A percentile compares a stretch with the other conserved stretches of the same genome.
Conservation (phyloP, 1,140 invertebrate genomes). For the Spodoptera frugiperda region DNA sequence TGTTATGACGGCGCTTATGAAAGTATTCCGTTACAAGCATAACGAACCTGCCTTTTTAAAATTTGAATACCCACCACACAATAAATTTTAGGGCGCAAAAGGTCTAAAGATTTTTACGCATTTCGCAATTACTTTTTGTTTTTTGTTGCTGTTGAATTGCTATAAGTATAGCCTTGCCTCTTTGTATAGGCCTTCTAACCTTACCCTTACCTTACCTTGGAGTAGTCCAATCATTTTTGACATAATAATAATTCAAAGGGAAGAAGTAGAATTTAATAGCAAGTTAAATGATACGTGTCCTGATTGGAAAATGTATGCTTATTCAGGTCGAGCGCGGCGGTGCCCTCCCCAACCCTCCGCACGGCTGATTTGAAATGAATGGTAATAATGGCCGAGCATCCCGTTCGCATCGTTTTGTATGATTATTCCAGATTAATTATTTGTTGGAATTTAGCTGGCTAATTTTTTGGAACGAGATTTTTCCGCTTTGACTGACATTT, state of each 20-base stretch:
- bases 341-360: slow-evolving; percentile 73
- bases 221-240: slow-evolving; percentile 66
- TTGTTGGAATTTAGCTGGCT: slow-evolving; percentile 85
- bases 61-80: slow-evolving; percentile 79
- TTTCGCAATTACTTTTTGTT: slow-evolving; percentile 30
- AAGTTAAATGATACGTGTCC: slow-evolving; percentile 85
- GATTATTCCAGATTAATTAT: slow-evolving; percentile 86
- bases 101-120: slow-evolving; percentile 64
- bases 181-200: slow-evolving; percentile 57
- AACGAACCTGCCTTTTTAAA: slow-evolving; percentile 72
- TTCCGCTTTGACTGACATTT: slow-evolving; percentile 86
- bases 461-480: slow-evolving; percentile 85
- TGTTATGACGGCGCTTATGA: slow-evolving; percentile 86
- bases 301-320: slow-evolving; percentile 86
- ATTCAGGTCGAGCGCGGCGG: slow-evolving; percentile 79
- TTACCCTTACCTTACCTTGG: no score
- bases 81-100: slow-evolving; percentile 76
- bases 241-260: slow-evolving; percentile 83
- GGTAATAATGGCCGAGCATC: slow-evolving; percentile 84
- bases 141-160: slow-evolving; percentile 28
- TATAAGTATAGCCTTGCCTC: no score
- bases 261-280: slow-evolving; percentile 86
- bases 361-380: slow-evolving; percentile 86
- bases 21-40: slow-evolving; percentile 78
- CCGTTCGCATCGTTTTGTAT: slow-evolving; percentile 85